Evolutionary conservation across 2,888 invertebrate species (phyloP).

Genomic region (Ormyrus rosae): DNA sequence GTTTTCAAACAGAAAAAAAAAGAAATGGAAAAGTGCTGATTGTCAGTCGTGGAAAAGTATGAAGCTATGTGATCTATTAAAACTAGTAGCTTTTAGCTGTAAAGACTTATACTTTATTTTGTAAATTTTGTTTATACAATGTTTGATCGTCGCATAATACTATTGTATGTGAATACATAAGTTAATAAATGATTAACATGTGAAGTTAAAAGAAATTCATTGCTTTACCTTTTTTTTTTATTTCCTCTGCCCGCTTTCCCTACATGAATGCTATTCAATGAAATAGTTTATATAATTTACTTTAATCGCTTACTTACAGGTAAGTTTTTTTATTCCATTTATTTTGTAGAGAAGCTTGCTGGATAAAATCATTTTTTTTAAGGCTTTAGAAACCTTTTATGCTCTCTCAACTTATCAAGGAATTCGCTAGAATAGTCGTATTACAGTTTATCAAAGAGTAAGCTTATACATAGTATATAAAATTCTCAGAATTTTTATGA

Average conservation of each 20-base stretch:
- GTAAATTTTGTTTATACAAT: constrained; percentile 76
- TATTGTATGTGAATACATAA: constrained; percentile 76
- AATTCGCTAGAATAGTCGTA: too few relatives aligned
- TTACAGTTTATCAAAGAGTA: too few relatives aligned
- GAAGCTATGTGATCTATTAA: constrained; percentile 75
- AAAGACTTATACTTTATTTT: constrained; percentile 76
- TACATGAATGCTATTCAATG: background rate
- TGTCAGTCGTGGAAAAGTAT: constrained; percentile 68
- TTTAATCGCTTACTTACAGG: background rate
- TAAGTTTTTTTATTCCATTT: background rate
- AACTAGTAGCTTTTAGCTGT: constrained; percentile 76
- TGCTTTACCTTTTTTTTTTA: constrained; percentile 25
- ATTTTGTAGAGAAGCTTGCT: too few relatives aligned
- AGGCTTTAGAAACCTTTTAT: too few relatives aligned
- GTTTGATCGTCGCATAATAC: constrained; percentile 76
- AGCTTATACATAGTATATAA: too few relatives aligned
- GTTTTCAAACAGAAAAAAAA: constrained; percentile 57
- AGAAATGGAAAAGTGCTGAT: constrained; percentile 12
- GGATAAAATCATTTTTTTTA: too few relatives aligned
- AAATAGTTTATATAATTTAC: background rate
- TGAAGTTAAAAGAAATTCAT: constrained; percentile 66
- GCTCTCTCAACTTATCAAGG: too few relatives aligned
- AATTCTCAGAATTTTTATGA: too few relatives aligned
- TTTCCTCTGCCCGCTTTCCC: background rate
- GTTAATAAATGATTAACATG: constrained; percentile 76